Base-by-base conservation (phyloP, 2,113 vertebrate species). In the Hippocampus abdominalis region DNA sequence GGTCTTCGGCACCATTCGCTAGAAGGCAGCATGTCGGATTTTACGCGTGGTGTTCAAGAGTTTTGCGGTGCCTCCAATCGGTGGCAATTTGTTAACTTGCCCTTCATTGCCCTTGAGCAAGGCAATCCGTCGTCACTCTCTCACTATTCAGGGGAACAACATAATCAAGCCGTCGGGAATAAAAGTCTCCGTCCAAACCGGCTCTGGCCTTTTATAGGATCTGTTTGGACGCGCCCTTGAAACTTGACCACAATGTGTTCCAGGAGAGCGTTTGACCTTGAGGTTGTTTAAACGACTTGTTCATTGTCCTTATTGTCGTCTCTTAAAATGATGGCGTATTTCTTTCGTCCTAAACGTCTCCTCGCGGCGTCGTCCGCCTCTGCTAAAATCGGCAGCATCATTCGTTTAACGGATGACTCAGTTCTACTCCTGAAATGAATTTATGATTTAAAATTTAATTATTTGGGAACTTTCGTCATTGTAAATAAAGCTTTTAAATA, bases 51-150 rank as follows among this genome's bases (percentile, higher is more conserved):
- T 2, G 29, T 16, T 60, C 1, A 60, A 27, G 15, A 36, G 32
- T 36, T 36, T 36, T 36, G 32, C 32, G 32, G 32, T 6, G 32
- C 32, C 32, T 36, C 32, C 32, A 5, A 36, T 36, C 32, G 32
- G 32, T 6, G n/a, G n/a, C 23, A 25, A 25, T 23, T 56, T 25
- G 21, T 25, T 25, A 8, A 56, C 53, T 3, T 27, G 54, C 54
- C 54, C 54, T 57, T 57, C 9, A 57, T 23, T 57, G 54, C 54
- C 54, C 54, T 57, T 57, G 54, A 57, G 54, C 54, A 57, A 57
- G 54, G 54, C 54, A 12, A 29, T 29, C 23, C 12, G 23, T 25
- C 25, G 27, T 27, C 25, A 23, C 23, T 27, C 23, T 57, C 27
- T 25, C 54, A 25, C 13, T 29, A 29, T 57, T 27, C 54, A 3